These are phyloP conservation scores for Drosophila mayri DNA, from an alignment of 1,140 invertebrate species.

Conservation along the genomic window DNA sequence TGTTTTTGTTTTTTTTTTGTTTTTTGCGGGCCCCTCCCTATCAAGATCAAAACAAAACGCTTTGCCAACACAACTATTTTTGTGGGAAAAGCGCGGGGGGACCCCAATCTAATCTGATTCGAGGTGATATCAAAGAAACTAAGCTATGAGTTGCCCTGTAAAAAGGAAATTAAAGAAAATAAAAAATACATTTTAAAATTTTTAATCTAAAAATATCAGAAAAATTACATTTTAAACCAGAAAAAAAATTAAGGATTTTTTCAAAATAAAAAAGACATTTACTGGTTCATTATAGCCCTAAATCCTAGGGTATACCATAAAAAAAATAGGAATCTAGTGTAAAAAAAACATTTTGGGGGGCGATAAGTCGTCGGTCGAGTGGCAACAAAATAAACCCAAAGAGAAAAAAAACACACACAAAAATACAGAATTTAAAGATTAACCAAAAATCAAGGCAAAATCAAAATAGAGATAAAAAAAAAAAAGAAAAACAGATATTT, in stretches of 20 bases:
- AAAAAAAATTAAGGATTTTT: too few relatives aligned
- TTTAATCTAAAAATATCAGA: too few relatives aligned
- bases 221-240: too few relatives aligned
- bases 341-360: conserved; percentile 55
- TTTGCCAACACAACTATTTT: conserved; percentile 41
- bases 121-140: neutral
- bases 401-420: conserved; percentile 60
- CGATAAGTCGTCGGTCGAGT: conserved; percentile 71
- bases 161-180: neutral
- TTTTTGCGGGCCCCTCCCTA: conserved; percentile 36
- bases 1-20: neutral
- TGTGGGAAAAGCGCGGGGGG: conserved; percentile 3
- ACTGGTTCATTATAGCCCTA: too few relatives aligned
- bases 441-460: conserved; percentile 47
- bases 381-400: conserved; percentile 68
- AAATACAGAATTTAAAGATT: conserved; percentile 80
- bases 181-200: too few relatives aligned
- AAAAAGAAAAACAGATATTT: conserved; percentile 27
- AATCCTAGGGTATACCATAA: neutral
- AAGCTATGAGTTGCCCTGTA: neutral
- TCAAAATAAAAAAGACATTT: neutral
- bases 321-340: conserved; percentile 53
- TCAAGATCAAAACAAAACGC: conserved; percentile 71
- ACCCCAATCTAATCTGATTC: neutral
- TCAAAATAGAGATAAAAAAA: conserved; percentile 4